These are phyloP conservation scores for Hydrotaea cyrtoneurina DNA, from an alignment of 2,888 invertebrate species.

Conservation along the genomic window DNA sequence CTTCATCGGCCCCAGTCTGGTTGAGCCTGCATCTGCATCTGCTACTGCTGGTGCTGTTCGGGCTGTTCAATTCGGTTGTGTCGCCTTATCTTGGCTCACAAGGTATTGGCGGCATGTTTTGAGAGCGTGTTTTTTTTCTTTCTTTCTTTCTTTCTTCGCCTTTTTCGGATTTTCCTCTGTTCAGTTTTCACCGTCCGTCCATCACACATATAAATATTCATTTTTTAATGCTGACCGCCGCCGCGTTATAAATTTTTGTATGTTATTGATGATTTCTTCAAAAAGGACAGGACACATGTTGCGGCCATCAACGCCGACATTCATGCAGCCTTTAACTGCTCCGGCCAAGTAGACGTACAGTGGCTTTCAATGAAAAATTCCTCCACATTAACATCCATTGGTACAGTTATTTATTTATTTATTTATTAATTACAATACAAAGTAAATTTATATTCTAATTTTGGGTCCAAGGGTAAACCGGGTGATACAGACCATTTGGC, in stretches of 20 bases:
- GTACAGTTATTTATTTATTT: too few species aligned
- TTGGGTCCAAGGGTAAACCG: too few species aligned
- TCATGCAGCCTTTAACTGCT: conserved; percentile 13
- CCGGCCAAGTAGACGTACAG: not conserved
- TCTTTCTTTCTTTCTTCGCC: not conserved
- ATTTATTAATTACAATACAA: too few species aligned
- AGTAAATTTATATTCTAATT: too few species aligned
- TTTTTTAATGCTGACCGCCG: conserved; percentile 74
- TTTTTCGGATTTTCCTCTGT: conserved; percentile 37
- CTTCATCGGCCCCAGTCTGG: too few species aligned
- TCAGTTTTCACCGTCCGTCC: conserved; percentile 17
- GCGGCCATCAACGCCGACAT: conserved; percentile 67
- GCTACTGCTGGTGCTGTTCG: conserved; percentile 52
- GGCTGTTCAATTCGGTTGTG: conserved; percentile 52
- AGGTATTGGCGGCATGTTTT: conserved; percentile 62
- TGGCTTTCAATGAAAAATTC: not conserved
- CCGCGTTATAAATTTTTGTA: conserved; percentile 75
- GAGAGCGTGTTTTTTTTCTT: conserved; percentile 31
- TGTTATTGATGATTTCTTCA: conserved; percentile 77
- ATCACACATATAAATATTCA: conserved; percentile 74
- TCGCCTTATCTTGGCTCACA: conserved; percentile 43
- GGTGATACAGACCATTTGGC: too few species aligned
- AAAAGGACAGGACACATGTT: conserved; percentile 74
- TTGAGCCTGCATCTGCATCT: conserved; percentile 35
- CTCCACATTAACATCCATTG: too few species aligned